These are phyloP conservation scores for Mactromeris polynyma DNA, from an alignment of 2,888 invertebrate genomes.

Conservation along the genomic window DNA sequence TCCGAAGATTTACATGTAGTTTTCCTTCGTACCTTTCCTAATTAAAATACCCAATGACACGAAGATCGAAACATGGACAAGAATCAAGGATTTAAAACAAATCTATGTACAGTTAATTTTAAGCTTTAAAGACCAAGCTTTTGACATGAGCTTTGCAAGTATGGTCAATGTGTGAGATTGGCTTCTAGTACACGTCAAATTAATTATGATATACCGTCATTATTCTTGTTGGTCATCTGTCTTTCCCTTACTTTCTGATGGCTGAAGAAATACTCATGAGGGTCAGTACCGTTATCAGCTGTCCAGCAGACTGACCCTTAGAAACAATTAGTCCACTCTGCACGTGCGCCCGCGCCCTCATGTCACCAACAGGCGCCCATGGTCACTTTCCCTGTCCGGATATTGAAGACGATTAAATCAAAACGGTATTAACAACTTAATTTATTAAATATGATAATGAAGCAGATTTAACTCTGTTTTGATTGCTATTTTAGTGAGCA, in stretches of 20 bases:
- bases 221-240: not conserved
- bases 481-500: constrained; percentile 41
- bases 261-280: not conserved
- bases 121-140: too few relatives aligned
- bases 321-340: constrained; percentile 4
- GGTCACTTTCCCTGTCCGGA: constrained; percentile 28
- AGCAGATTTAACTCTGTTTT: constrained; percentile 5
- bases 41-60: too few relatives aligned
- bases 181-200: too few relatives aligned
- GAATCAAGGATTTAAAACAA: too few relatives aligned
- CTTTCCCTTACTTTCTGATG: not conserved
- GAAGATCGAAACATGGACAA: too few relatives aligned
- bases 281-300: constrained; percentile 23
- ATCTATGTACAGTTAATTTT: too few relatives aligned
- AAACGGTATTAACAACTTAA: constrained; percentile 41
- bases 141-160: too few relatives aligned
- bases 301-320: not conserved
- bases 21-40: too few relatives aligned
- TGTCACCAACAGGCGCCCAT: constrained; percentile 3
- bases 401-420: constrained; percentile 33
- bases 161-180: too few relatives aligned
- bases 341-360: constrained; percentile 19
- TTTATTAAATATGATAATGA: constrained; percentile 54
- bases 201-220: too few relatives aligned
- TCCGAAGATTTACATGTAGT: too few relatives aligned